Percentiles rank a stretch among this genome's conserved stretches.
Conservation (phyloP, 2,113 vertebrate species). For the Mustela lutreola region DNA sequence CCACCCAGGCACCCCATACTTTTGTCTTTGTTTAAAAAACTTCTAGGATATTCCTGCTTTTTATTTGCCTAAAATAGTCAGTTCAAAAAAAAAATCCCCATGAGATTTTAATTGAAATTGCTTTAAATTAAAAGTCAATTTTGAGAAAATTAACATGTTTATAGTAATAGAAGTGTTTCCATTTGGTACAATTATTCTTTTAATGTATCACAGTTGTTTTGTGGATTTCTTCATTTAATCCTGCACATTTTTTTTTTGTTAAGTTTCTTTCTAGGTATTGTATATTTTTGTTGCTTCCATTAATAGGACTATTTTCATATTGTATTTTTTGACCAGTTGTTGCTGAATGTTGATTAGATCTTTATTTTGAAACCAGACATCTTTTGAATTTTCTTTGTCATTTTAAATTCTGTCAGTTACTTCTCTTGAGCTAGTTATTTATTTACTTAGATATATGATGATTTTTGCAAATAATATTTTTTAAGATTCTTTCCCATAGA, state of each 20-base stretch:
- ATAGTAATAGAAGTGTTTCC: slow-evolving; percentile 59
- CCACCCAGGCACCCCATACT: neutral
- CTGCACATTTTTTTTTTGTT: slow-evolving; percentile 31
- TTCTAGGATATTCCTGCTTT: slow-evolving; percentile 59
- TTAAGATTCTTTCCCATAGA: neutral
- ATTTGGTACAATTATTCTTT: slow-evolving; percentile 60
- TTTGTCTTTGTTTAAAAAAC: neutral
- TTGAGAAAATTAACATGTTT: slow-evolving; percentile 76
- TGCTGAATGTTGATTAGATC: slow-evolving; percentile 59
- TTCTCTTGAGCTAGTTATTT: slow-evolving; percentile 1
- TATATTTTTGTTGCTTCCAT: slow-evolving; percentile 58
- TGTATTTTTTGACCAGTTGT: slow-evolving; percentile 53
- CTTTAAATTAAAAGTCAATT: slow-evolving; percentile 71
- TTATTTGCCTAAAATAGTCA: slow-evolving; percentile 71
- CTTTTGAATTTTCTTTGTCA: slow-evolving; percentile 55
- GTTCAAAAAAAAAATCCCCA: slow-evolving; percentile 67
- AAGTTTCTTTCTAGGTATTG: slow-evolving; percentile 66
- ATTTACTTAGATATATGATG: neutral
- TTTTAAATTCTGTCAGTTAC: neutral
- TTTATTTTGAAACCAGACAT: slow-evolving; percentile 66
- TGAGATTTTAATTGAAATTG: slow-evolving; percentile 76
- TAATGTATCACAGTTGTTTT: slow-evolving; percentile 20
- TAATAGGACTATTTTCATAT: slow-evolving; percentile 35
- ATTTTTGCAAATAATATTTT: neutral
- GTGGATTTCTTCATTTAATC: slow-evolving; percentile 59